Conservation (phyloP, 1,140 invertebrate genomes). For the Neodiprion virginianus region DNA sequence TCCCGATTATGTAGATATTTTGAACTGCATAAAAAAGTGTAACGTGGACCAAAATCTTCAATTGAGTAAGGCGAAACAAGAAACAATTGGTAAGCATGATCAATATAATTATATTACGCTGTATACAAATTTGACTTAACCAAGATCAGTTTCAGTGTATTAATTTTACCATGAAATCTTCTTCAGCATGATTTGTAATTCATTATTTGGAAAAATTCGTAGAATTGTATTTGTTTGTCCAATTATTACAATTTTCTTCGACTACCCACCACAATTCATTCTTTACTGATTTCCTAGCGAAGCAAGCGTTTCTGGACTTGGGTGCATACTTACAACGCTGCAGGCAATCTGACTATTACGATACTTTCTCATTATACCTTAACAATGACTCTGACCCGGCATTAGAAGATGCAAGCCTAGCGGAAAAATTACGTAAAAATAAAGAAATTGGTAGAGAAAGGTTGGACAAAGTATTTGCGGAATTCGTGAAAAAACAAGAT, state of each 20-base stretch:
- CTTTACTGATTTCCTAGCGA: conserved; percentile 51
- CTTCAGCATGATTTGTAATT: conserved; percentile 5
- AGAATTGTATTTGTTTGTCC: neutral
- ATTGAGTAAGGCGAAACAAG: conserved; percentile 49
- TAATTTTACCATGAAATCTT: conserved; percentile 13
- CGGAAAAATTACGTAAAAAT: conserved; percentile 59
- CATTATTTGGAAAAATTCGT: neutral
- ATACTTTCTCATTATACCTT: conserved; percentile 54
- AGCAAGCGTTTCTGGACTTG: conserved; percentile 62
- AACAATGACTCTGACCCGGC: conserved; percentile 65
- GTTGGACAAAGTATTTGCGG: conserved; percentile 59
- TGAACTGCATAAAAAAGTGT: conserved; percentile 58
- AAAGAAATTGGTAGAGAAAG: conserved; percentile 53
- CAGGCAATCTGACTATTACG: conserved; percentile 64
- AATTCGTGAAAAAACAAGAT: conserved; percentile 53
- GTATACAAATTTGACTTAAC: no score
- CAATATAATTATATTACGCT: neutral
- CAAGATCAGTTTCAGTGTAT: conserved; percentile 6
- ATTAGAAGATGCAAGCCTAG: conserved; percentile 50
- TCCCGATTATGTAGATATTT: conserved; percentile 67
- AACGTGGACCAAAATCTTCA: conserved; percentile 52
- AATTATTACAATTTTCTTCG: no score
- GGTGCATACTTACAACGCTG: conserved; percentile 61
- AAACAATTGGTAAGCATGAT: conserved; percentile 56
- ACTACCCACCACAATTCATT: conserved; percentile 9